A percentile compares a stretch with the other conserved stretches of the same genome.
Evolutionary conservation across 2,113 vertebrate genomes (phyloP).

Genomic region (Zapornia atra): DNA sequence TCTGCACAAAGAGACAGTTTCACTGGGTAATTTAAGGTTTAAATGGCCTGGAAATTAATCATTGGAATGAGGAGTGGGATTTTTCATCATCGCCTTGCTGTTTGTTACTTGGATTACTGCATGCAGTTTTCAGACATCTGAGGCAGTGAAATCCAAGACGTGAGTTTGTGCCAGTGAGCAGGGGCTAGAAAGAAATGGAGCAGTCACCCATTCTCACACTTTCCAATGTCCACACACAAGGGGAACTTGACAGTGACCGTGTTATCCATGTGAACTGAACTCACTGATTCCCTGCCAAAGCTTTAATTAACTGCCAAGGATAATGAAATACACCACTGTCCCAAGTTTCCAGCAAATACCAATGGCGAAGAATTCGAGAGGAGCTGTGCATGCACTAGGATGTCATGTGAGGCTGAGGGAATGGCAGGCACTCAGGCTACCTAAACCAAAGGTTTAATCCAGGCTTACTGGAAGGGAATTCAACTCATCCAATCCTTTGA

Average conservation of each 20-base stretch:
- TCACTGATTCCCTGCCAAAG: not conserved
- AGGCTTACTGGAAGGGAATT: not conserved
- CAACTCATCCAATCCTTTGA: not conserved
- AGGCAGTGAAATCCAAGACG: not conserved
- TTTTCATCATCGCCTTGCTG: not conserved
- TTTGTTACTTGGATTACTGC: not conserved
- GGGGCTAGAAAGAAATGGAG: not conserved
- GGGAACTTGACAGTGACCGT: not conserved
- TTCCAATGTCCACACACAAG: not conserved
- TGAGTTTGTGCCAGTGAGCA: not conserved
- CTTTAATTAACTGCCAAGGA: not conserved
- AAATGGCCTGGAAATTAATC: not conserved
- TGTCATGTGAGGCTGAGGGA: not conserved
- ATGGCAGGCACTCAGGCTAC: not conserved
- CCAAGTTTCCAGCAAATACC: not conserved
- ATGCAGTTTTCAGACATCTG: not conserved
- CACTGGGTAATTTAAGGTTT: not conserved
- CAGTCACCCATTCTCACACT: not conserved
- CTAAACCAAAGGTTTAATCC: not conserved
- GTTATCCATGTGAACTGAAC: not conserved
- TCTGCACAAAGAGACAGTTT: not conserved
- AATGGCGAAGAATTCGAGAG: not conserved
- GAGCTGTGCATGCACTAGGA: not conserved
- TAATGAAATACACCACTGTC: not conserved
- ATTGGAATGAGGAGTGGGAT: not conserved